These are phyloP conservation scores for Salmo trutta DNA, from an alignment of 2,797 vertebrate genomes.

Conservation along the genomic window DNA sequence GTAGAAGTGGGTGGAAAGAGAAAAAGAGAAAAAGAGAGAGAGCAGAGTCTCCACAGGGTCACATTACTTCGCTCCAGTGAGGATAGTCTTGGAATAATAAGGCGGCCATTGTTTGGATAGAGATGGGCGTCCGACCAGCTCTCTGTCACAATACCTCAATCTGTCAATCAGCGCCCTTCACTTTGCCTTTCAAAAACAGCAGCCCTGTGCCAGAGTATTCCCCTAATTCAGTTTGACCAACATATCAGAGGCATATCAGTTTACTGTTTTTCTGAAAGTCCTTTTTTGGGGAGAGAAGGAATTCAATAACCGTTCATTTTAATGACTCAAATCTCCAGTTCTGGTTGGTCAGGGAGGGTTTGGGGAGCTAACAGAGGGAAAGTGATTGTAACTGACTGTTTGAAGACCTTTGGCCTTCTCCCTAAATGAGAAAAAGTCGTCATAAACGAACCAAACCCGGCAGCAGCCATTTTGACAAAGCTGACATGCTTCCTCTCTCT, in stretches of 20 bases:
- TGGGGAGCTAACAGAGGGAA: background rate
- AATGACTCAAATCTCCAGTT: background rate
- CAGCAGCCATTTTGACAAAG: conserved; percentile 27
- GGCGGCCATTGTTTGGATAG: conserved; percentile 1
- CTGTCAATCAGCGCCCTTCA: background rate
- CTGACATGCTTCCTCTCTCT: conserved; percentile 22
- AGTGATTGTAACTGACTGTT: conserved; percentile 4
- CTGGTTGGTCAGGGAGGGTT: background rate
- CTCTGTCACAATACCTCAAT: background rate
- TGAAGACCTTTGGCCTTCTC: background rate
- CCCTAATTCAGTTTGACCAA: background rate
- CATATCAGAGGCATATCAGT: background rate
- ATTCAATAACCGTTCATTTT: background rate
- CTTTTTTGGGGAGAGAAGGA: conserved; percentile 1
- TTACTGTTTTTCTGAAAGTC: background rate
- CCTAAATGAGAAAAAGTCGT: conserved; percentile 15
- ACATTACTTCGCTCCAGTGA: background rate
- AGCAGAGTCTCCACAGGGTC: background rate
- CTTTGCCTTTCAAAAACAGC: background rate
- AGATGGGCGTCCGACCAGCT: background rate
- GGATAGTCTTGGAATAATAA: background rate
- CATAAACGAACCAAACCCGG: background rate
- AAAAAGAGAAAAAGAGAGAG: background rate
- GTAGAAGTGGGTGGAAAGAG: background rate
- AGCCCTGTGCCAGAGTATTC: background rate